Evolutionary conservation across 2,797 vertebrate genomes (phyloP).

Genomic region (Manis pentadactyla): DNA sequence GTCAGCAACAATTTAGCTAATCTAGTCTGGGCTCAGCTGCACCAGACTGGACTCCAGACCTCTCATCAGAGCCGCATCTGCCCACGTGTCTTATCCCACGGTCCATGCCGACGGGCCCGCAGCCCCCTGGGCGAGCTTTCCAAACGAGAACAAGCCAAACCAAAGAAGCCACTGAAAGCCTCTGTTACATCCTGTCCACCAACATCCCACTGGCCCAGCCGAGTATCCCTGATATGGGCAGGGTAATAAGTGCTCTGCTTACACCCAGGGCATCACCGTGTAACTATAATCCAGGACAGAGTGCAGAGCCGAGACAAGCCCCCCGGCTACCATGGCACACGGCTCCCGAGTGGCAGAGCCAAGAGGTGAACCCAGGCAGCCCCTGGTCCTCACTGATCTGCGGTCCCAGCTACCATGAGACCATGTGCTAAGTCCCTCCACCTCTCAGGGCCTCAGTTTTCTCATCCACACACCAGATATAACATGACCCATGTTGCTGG

Average conservation of each 20-base stretch:
- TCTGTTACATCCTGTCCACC: fast-evolving
- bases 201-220: neutral
- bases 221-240: too few relatives aligned
- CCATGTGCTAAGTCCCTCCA: neutral
- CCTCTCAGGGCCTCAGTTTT: neutral
- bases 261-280: fast-evolving
- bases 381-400: neutral
- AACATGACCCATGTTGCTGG: neutral
- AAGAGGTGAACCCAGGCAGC: neutral
- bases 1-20: neutral
- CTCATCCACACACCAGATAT: neutral
- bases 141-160: neutral
- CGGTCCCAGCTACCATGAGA: neutral
- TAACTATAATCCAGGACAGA: neutral
- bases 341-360: neutral
- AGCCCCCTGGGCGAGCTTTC: neutral
- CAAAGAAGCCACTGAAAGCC: neutral
- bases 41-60: neutral
- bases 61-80: neutral
- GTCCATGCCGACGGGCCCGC: neutral
- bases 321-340: neutral
- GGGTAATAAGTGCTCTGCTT: neutral
- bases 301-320: neutral
- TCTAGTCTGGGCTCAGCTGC: neutral
- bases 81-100: neutral